phyloP scores from a whole-genome alignment of 2,113 vertebrate species.

The Bufo bufo region DNA sequence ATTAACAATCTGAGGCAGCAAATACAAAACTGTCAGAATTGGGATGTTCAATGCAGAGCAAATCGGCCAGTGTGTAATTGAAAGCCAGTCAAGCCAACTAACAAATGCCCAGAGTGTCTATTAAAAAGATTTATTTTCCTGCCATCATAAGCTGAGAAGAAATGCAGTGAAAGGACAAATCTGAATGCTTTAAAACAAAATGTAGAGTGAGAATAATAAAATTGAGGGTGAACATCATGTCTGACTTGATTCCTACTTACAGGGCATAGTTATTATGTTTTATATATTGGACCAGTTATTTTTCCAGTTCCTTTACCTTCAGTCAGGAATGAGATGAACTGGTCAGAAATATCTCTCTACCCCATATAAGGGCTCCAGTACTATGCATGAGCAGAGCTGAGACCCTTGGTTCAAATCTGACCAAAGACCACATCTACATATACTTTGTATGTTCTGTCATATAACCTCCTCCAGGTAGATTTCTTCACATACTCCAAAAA shows the following conservation, averaged over 20 bases:
- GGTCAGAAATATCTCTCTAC: background rate
- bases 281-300: background rate
- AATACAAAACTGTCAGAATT: conserved; percentile 42
- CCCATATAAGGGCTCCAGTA: background rate
- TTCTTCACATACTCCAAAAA: too few species aligned
- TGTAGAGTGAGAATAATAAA: background rate
- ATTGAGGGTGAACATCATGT: background rate
- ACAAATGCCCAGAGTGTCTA: conserved; percentile 51
- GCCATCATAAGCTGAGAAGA: conserved; percentile 19
- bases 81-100: conserved; percentile 54
- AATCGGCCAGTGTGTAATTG: conserved; percentile 57
- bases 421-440: too few species aligned
- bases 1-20: background rate
- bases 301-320: background rate
- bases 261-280: background rate
- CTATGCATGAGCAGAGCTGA: background rate
- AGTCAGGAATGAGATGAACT: background rate
- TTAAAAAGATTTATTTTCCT: conserved; percentile 56
- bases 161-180: background rate
- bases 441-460: too few species aligned
- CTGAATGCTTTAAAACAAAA: conserved; percentile 10
- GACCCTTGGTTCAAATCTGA: too few species aligned
- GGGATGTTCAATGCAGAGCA: conserved; percentile 42
- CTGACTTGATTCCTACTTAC: background rate
- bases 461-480: too few species aligned